Percentiles rank a stretch among this genome's conserved stretches.
These are phyloP conservation scores for Sipunculus nudus DNA, from an alignment of 2,888 invertebrate genomes.

Conservation along the genomic window DNA sequence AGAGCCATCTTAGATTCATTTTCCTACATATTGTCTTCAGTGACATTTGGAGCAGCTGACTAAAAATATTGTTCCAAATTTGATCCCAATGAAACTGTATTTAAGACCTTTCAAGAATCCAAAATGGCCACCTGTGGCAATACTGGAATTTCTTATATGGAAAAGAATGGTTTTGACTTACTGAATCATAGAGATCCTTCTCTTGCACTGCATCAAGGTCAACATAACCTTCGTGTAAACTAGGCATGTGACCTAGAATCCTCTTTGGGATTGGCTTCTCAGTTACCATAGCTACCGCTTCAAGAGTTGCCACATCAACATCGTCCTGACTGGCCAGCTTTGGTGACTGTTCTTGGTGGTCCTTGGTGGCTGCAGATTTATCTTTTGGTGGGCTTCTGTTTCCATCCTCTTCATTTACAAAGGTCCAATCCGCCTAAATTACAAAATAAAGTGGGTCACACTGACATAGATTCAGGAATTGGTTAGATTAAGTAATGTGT, in stretches of 20 bases:
- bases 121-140: neutral
- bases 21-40: no score
- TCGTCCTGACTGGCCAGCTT: neutral
- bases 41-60: no score
- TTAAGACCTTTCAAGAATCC: neutral
- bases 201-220: constrained; percentile 50
- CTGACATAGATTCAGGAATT: no score
- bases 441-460: no score
- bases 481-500: no score
- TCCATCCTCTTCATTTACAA: no score
- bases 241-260: constrained; percentile 51
- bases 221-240: constrained; percentile 49
- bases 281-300: neutral
- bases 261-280: constrained; percentile 3
- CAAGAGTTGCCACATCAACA: neutral
- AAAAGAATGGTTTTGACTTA: constrained; percentile 23
- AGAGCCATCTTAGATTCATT: no score
- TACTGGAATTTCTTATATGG: no score
- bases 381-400: neutral
- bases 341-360: neutral
- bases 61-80: neutral
- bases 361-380: neutral
- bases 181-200: constrained; percentile 51
- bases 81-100: neutral
- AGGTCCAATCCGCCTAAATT: no score